phyloP scores from a whole-genome alignment of 2,113 vertebrate species.

The Orthonyx spaldingii region DNA sequence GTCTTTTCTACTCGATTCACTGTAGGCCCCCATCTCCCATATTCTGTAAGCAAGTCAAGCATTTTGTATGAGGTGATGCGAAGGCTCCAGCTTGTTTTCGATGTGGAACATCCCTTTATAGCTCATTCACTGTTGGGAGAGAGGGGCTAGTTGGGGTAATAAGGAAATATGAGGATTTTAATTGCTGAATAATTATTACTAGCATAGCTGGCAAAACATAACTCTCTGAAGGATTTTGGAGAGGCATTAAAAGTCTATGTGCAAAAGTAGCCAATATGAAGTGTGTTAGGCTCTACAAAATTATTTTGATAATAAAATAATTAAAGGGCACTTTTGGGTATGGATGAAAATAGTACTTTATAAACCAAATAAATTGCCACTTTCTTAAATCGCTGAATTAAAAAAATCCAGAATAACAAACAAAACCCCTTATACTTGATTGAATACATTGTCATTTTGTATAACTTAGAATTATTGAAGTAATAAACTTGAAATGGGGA shows the following conservation, averaged over 20 bases:
- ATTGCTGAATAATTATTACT: background rate
- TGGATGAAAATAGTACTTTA: background rate
- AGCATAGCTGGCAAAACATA: background rate
- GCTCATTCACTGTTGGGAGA: background rate
- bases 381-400: constrained; percentile 5
- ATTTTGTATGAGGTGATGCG: background rate
- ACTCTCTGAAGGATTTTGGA: background rate
- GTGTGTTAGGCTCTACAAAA: background rate
- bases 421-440: background rate
- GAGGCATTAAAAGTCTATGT: background rate
- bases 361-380: background rate
- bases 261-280: background rate
- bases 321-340: background rate
- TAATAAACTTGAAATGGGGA: constrained; percentile 14
- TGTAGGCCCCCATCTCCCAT: background rate
- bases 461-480: constrained; percentile 35
- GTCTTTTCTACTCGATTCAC: background rate
- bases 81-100: background rate
- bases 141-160: background rate
- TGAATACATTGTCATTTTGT: background rate
- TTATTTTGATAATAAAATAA: background rate
- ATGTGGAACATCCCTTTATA: background rate
- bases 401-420: background rate
- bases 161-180: background rate
- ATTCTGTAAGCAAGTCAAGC: background rate